Evolutionary conservation across 2,113 vertebrate species (phyloP).

Genomic region (Neodon shergylaensis): DNA sequence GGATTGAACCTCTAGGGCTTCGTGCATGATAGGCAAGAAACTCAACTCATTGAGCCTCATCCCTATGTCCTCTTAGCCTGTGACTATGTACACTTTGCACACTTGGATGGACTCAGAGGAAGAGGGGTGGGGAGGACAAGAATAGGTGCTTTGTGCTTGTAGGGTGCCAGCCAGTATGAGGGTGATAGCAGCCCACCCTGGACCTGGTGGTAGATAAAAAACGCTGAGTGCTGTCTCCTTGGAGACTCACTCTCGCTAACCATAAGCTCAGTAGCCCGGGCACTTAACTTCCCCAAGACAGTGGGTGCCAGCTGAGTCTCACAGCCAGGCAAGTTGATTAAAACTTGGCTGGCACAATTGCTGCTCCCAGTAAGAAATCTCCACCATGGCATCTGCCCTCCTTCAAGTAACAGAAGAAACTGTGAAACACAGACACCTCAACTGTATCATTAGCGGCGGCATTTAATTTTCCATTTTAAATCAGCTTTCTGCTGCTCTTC

Average conservation of each 20-base stretch:
- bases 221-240: not conserved
- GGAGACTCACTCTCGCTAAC: not conserved
- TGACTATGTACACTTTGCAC: accelerated
- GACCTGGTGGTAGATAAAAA: not conserved
- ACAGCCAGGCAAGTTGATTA: slow-evolving; percentile 44
- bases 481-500: slow-evolving; percentile 32
- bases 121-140: accelerated
- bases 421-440: slow-evolving; percentile 63
- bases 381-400: slow-evolving; percentile 61
- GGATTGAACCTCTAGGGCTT: not conserved
- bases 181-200: not conserved
- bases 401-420: slow-evolving; percentile 65
- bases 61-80: not conserved
- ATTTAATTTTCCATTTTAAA: slow-evolving; percentile 61
- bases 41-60: not conserved
- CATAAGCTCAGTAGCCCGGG: not conserved
- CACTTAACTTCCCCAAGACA: slow-evolving; percentile 63
- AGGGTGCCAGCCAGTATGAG: not conserved
- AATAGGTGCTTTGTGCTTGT: not conserved
- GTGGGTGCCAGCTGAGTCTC: slow-evolving; percentile 60
- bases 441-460: slow-evolving; percentile 8
- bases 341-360: slow-evolving; percentile 70
- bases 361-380: slow-evolving; percentile 79
- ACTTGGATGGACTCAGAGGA: too few relatives aligned
- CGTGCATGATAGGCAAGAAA: not conserved